Evolutionary conservation across 2,113 vertebrate species (phyloP), one percentile per base, ranked within the genome.

Genomic region (Bujurquina vittata): DNA sequence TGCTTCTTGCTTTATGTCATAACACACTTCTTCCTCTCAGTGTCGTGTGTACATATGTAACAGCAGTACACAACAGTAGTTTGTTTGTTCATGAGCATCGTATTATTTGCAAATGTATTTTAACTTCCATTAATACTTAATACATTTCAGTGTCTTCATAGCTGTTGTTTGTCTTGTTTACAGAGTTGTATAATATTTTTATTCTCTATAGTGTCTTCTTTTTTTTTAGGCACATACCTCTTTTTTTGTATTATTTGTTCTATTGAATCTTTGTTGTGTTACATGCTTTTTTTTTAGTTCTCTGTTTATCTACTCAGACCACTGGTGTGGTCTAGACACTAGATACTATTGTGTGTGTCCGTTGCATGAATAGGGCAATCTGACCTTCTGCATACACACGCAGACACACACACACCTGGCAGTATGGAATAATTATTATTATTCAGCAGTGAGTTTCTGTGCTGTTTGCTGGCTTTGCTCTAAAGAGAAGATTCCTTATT

Each of bases 301-400:
- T 52, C 65, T 61, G 17, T 65, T 55, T 40, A 22, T 65, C 26
- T n/a, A 65, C 35, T 65, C 7, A 54, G 23, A 10, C 7, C 10
- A 33, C 20, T 37, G 37, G 11, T 46, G 20, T 43, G 22, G 9
- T 22, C 63, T 69, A 43, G 63, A 69, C n/a, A 63, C 58, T 54
- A 14, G 54, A 63, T 67, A 20, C 22, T 31, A 49, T 31, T 76
- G 49, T 76, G 77, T 67, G 54, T 12, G 31, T 77, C 65, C 49
- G 63, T 23, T 35, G 29, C 20, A 89, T 89, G 81, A 86, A 84
- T 81, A 79, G 29, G 62, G 18, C 80, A 80, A 84, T 77, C 43
- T 89, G 77, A 89, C 84, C 84, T 83, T 77, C 62, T 65, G 12
- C 49, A 33, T 74, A 69, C 58, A 72, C 60, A 37, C 57, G 73